Base-by-base conservation (phyloP, 2,888 invertebrate species). In the Agonopterix subpropinquella region DNA sequence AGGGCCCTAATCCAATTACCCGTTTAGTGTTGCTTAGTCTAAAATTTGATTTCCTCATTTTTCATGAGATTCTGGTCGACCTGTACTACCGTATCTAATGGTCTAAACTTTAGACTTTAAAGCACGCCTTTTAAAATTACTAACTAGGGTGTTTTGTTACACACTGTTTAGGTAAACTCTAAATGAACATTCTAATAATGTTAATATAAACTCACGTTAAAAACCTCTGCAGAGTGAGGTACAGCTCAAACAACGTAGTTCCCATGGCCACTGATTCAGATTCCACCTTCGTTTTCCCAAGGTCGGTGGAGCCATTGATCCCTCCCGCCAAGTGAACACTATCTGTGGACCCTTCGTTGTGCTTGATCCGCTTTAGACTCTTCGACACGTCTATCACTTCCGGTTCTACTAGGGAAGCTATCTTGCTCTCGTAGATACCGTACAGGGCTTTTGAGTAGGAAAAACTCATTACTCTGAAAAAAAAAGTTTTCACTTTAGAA, bases 211-310 rank as follows among this genome's bases (percentile, higher is more conserved):
- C 94, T 89, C 86, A 92, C 91, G 91, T 88, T 43, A 94, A 90
- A 84, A 97, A 97, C 78, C 97, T 92, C 75, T 98, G 97, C 48
- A 98, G 81, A 0, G 96, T 92, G 56, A 98, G 90, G 80, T 98
- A 98, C 8, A 98, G 89, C 77, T 98, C 97, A 77, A 98, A 97
- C 47, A 98, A 84, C 2, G 95, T 94, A 1, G 97, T 97, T 0
- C 96, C 96, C 90, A 95, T 93, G 1, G 92, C 91, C 41, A 96
- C 80, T 10, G 94, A 92, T 57, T 94, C 93, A 11, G 89, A 79
- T 4, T 90, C 89, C 0, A 89, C 82, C 1, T 78, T 70, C 1
- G 88, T 77, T 1, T 80, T 64, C 0, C 90, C 89, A 8, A 89
- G 18, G 0, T 84, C 84, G 1, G 90, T 82, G 11, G 81, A 89